Base-by-base conservation (phyloP, 2,797 vertebrate species). In the Pagetopsis macropterus region DNA sequence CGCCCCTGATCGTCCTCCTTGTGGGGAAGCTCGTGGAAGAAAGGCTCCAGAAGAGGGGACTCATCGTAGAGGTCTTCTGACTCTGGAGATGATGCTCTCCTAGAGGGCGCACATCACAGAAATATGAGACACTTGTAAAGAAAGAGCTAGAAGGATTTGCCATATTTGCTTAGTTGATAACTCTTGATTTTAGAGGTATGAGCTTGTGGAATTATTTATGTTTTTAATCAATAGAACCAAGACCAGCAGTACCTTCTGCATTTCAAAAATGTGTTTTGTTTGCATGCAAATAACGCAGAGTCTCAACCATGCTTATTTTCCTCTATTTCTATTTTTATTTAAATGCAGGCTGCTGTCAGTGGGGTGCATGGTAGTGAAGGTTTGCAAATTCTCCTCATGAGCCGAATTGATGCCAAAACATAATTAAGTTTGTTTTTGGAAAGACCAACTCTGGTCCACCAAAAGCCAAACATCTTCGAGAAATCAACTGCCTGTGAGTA, bases 11-110 rank as follows among this genome's bases (percentile, higher is more conserved):
- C 88, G 14, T 89, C 86, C 45, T 90, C 90, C 31, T 84, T 86
- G 77, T 85, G 60, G 43, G 87, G 85, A 21, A 93, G 89, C 76
- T 95, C 93, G 0, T 95, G 94, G 44, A 94, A 72, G 84, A 95
- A 95, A 37, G 92, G 92, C 81, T 93, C 92, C 63, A 92, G 84
- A 5, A 60, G 61, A 41, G 80, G 70, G 0, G 84, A 72, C 4
- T 88, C 89, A 0, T 90, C 84, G 0, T 66, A 75, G 49, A 92
- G 89, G 49, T 88, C 92, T 3, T 86, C 85, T 1, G 85, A 80
- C 15, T 79, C 83, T 41, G 76, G 49, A 0, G 60, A 84, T 41
- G 84, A 88, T 3, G 78, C 65, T 67, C 68, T 87, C 81, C 91
- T 89, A 41, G 52, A 70, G 55, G 56, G 41, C 3, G 37, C 4